Evolutionary conservation across 2,113 vertebrate genomes (phyloP), one percentile per base, ranked within the genome.

Genomic region (Theristicus caerulescens): DNA sequence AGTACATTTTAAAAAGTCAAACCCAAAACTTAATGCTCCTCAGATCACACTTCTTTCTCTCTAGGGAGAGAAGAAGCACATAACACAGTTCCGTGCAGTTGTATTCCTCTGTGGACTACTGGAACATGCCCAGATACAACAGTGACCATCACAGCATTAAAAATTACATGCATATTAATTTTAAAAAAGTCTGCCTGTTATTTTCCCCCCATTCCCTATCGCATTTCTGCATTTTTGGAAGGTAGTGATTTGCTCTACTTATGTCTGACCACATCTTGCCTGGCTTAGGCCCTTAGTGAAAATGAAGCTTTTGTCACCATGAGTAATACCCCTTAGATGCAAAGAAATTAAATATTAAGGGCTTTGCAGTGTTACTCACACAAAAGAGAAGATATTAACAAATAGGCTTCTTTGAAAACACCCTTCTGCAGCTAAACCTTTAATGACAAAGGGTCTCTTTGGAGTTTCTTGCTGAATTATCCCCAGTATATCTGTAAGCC

Each of bases 401-500:
- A 96, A 91, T 7, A 80, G 38, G 16, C 42, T 88, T 27, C 92
- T 96, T 94, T 96, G 96, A 95, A 93, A 95, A 95, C 92, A 92
- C 76, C 67, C 90, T 86, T 88, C 65, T 95, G 69, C 80, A 74
- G 72, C 64, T 92, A 93, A 96, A 90, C 86, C 90, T 88, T 96
- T 96, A 94, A 96, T 86, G 88, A 96, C 86, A 90, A 90, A 93
- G 59, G 18, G 26, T 74, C 86, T 78, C 79, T 92, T 55, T 55
- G 76, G 90, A 70, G 80, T 73, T 94, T 88, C 82, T 78, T 40
- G 64, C 20, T 74, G 94, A 94, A 94, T 90, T 96, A 96, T 36
- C 71, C 57, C 31, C 71, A 73, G 40, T 61, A 7, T 73, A 70
- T 88, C 85, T 78, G 42, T 18, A 49, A 92, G 51, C 46, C 72